Conservation (phyloP, 2,113 vertebrate genomes). For the Myodes glareolus region DNA sequence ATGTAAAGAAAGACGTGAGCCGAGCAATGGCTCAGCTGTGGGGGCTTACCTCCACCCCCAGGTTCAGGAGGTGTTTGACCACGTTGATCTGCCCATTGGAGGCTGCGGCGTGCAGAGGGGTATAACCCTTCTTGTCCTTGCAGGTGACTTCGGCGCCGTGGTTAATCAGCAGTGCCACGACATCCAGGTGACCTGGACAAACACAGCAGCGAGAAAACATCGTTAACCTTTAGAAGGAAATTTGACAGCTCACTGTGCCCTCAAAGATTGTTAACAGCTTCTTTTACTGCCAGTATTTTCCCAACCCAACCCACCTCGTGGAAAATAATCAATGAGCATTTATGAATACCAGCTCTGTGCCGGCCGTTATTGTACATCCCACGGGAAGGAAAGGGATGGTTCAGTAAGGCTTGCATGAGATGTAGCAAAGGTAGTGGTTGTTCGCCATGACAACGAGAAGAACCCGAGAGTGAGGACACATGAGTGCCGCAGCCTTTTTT, state of each 20-base stretch:
- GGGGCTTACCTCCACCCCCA: slow-evolving; percentile 93
- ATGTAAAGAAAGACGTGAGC: neutral
- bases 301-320: neutral
- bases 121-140: slow-evolving; percentile 98
- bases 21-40: accelerated
- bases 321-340: neutral
- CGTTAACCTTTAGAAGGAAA: neutral
- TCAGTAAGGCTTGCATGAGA: neutral
- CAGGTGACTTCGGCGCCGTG: slow-evolving; percentile 96
- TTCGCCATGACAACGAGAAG: neutral
- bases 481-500: neutral
- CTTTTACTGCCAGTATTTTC: neutral
- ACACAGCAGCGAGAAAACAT: slow-evolving; percentile 47
- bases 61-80: slow-evolving; percentile 96
- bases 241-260: neutral
- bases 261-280: neutral
- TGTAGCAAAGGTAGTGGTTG: neutral
- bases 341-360: neutral
- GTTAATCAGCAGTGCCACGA: slow-evolving; percentile 93
- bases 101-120: slow-evolving; percentile 95
- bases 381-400: neutral
- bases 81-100: slow-evolving; percentile 95
- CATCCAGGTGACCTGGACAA: slow-evolving; percentile 94
- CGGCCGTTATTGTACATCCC: neutral
- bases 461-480: neutral